Percentiles rank a stretch among this genome's conserved stretches.
phyloP scores from a whole-genome alignment of 2,113 vertebrate genomes.

The Epinephelus moara region DNA sequence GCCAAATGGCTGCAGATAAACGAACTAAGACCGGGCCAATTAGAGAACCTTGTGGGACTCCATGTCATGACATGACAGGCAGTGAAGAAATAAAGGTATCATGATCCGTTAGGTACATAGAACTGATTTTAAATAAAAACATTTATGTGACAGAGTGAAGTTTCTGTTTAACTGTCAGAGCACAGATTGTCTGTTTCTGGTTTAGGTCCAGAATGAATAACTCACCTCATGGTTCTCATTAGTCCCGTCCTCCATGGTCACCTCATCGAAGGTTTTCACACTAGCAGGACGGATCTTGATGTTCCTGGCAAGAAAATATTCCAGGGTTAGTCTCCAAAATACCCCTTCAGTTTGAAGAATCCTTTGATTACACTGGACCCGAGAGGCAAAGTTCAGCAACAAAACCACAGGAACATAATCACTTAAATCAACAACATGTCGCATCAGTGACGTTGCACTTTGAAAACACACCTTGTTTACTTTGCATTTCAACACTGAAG shows the following conservation, averaged over 20 bases:
- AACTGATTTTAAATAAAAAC: neutral
- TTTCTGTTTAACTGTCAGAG: neutral
- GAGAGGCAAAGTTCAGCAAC: slow-evolving; percentile 45
- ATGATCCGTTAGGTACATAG: neutral
- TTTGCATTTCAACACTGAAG: slow-evolving; percentile 66
- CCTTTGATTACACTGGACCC: slow-evolving; percentile 21
- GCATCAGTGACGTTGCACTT: slow-evolving; percentile 56
- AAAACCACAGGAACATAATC: slow-evolving; percentile 68
- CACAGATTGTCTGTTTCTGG: slow-evolving; percentile 12
- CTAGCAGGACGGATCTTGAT: slow-evolving; percentile 90
- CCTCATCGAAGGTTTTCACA: slow-evolving; percentile 93
- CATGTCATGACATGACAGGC: neutral
- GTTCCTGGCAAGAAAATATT: slow-evolving; percentile 76
- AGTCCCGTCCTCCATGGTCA: slow-evolving; percentile 86
- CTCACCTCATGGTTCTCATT: slow-evolving; percentile 86
- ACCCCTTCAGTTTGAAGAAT: slow-evolving; percentile 28
- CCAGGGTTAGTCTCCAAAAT: slow-evolving; percentile 33
- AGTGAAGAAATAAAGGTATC: neutral
- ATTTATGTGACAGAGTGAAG: neutral
- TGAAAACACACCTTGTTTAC: slow-evolving; percentile 70
- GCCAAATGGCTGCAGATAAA: neutral
- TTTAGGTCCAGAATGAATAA: slow-evolving; percentile 20
- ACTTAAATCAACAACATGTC: slow-evolving; percentile 54
- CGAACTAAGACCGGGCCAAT: neutral
- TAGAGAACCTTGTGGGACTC: slow-evolving; percentile 2